Conservation (phyloP, 2,888 invertebrate species). For the Ormyrus labotus region DNA sequence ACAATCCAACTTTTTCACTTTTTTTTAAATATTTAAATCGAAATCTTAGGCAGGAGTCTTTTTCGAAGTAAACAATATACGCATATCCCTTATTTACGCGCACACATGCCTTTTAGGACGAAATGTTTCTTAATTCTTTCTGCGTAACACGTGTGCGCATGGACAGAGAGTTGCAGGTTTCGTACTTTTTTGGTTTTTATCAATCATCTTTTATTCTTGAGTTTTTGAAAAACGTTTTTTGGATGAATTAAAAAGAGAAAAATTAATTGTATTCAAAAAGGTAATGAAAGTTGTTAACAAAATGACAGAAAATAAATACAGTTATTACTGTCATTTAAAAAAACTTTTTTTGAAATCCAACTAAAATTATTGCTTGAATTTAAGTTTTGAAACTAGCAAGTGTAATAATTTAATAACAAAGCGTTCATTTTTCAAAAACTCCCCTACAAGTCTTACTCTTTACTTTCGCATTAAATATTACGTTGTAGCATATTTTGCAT, state of each 20-base stretch:
- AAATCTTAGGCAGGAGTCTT: conserved; percentile 57
- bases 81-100: conserved; percentile 43
- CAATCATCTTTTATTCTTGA: conserved; percentile 17
- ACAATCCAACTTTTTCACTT: conserved; percentile 46
- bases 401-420: conserved; percentile 1
- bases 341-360: too few species aligned
- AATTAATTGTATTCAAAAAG: too few species aligned
- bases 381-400: not conserved
- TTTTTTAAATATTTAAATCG: conserved; percentile 52
- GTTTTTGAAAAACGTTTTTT: conserved; percentile 52
- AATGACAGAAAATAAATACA: too few species aligned
- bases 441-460: conserved; percentile 26
- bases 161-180: conserved; percentile 60
- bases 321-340: too few species aligned
- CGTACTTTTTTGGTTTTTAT: conserved; percentile 20
- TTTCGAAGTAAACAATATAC: conserved; percentile 55
- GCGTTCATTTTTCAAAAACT: conserved; percentile 53
- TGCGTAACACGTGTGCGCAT: conserved; percentile 61
- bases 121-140: conserved; percentile 51
- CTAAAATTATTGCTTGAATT: not conserved
- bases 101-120: conserved; percentile 48
- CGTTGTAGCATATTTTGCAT: conserved; percentile 51
- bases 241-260: too few species aligned
- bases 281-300: too few species aligned
- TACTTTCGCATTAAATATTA: conserved; percentile 49